Conservation (phyloP, 1,140 invertebrate species). For the Hypsibius dujardini region DNA sequence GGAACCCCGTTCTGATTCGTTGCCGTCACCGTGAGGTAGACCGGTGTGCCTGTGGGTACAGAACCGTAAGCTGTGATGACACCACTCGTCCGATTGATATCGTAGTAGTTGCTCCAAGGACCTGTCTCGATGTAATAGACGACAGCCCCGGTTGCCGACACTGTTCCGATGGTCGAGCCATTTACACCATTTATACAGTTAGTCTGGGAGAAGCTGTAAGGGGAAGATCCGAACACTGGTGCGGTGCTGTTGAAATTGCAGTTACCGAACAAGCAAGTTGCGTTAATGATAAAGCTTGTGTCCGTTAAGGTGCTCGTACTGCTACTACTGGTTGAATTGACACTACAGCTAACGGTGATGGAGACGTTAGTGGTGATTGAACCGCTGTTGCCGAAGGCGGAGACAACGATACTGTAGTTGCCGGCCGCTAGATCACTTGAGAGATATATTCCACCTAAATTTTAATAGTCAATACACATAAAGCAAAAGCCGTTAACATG, state of each 20-base stretch:
- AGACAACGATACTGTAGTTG: too few species aligned
- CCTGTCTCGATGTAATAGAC: conserved; percentile 11
- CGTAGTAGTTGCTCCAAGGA: neutral
- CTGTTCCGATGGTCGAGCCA: neutral
- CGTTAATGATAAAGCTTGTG: neutral
- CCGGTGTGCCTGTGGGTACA: neutral
- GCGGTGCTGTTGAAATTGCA: neutral
- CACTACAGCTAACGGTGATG: too few species aligned
- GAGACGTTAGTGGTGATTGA: too few species aligned
- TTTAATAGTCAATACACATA: too few species aligned
- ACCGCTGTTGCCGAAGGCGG: too few species aligned
- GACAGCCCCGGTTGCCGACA: neutral
- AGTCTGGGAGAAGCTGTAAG: neutral
- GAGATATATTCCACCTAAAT: too few species aligned
- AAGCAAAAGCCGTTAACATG: too few species aligned
- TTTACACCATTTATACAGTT: neutral
- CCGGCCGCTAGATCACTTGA: too few species aligned
- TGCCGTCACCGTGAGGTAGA: neutral
- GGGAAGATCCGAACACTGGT: neutral
- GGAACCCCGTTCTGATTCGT: neutral
- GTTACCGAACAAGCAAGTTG: neutral
- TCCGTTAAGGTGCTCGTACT: neutral
- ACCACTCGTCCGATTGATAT: neutral
- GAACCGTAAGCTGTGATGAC: neutral
- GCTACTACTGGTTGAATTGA: neutral